phyloP scores from a whole-genome alignment of 1,140 invertebrate genomes.

The Helicoverpa zea region DNA sequence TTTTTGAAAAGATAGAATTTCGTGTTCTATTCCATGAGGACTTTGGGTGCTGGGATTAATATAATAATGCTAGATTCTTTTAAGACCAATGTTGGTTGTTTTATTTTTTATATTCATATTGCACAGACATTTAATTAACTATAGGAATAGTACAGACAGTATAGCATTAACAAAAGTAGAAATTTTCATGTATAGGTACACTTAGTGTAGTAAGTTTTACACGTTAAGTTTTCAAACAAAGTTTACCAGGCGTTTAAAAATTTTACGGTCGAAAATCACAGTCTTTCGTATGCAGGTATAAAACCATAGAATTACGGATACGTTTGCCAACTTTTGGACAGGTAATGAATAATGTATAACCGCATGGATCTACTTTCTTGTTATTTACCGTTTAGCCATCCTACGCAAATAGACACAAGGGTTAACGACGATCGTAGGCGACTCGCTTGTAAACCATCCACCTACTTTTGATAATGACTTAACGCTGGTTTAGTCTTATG shows the following conservation, averaged over 20 bases:
- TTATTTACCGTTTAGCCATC: conserved; percentile 21
- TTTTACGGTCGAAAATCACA: not conserved
- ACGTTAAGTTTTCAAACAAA: too few species aligned
- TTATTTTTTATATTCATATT: too few species aligned
- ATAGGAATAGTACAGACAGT: too few species aligned
- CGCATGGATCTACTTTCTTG: conserved; percentile 17
- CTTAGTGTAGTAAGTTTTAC: too few species aligned
- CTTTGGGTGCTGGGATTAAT: not conserved
- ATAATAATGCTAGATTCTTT: not conserved
- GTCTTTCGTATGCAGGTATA: not conserved
- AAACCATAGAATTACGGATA: not conserved
- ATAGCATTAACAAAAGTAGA: too few species aligned
- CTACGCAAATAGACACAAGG: conserved; percentile 22
- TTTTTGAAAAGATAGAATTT: conserved; percentile 1
- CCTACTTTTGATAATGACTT: not conserved
- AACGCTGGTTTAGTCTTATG: not conserved
- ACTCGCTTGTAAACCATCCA: not conserved
- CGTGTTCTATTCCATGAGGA: not conserved
- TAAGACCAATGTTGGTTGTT: too few species aligned
- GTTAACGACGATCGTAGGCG: conserved; percentile 25
- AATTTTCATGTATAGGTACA: too few species aligned
- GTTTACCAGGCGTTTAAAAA: not conserved
- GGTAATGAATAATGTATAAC: conserved; percentile 22
- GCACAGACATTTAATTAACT: too few species aligned
- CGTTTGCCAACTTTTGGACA: conserved; percentile 4